Conservation (phyloP, 2,113 vertebrate species). For the Pseudorectes ferrugineus region DNA sequence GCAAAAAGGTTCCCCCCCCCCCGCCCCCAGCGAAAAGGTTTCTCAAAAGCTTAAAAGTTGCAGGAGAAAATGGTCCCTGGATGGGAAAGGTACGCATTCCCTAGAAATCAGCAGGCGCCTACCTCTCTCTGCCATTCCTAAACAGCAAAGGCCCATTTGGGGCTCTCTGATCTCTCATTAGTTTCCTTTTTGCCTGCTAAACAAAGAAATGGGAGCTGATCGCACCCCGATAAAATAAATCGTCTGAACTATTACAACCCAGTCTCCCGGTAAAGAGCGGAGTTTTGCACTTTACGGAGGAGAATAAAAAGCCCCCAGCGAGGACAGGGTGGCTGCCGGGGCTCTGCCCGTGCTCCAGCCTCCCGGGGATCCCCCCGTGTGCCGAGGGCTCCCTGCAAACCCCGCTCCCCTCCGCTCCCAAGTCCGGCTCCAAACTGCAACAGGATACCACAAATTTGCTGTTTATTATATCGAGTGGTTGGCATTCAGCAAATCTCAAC, state of each 20-base stretch:
- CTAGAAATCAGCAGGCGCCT: background rate
- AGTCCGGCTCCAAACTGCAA: conserved; percentile 22
- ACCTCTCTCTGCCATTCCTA: background rate
- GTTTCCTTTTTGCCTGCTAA: background rate
- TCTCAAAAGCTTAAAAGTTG: background rate
- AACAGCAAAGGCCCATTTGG: background rate
- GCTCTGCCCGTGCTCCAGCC: background rate
- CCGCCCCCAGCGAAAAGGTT: background rate
- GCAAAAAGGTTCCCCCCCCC: background rate
- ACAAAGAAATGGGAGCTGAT: conserved; percentile 4
- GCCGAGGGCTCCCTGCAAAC: background rate
- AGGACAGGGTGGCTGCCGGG: background rate
- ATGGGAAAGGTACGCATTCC: background rate
- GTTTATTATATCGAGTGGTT: conserved; percentile 47
- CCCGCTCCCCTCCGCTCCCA: background rate
- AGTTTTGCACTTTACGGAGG: background rate
- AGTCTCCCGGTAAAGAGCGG: background rate
- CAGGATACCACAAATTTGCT: conserved; percentile 51
- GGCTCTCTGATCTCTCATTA: background rate
- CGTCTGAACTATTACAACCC: background rate
- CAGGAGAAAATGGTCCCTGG: background rate
- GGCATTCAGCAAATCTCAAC: conserved; percentile 39
- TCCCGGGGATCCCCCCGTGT: background rate
- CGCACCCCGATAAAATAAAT: background rate
- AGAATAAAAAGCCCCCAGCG: background rate